A percentile compares a stretch with the other conserved stretches of the same genome.
These are phyloP conservation scores for Nomada flava DNA, from an alignment of 2,888 invertebrate genomes.

Conservation along the genomic window DNA sequence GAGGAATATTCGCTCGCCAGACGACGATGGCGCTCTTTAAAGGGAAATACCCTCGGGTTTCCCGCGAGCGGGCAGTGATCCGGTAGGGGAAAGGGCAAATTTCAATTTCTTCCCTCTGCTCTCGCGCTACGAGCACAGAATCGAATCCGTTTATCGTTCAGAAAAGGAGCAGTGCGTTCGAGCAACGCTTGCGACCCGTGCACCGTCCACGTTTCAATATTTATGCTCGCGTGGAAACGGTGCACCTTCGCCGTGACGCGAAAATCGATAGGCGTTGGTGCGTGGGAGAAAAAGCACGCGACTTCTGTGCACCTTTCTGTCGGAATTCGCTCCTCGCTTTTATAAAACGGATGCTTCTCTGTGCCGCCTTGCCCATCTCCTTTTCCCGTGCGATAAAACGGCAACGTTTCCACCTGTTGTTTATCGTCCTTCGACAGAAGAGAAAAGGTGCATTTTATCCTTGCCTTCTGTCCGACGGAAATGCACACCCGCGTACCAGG, in stretches of 20 bases:
- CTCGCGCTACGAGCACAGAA: neutral
- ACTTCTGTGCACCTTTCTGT: neutral
- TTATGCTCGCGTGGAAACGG: conserved; percentile 49
- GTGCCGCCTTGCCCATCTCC: conserved; percentile 13
- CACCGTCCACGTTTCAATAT: conserved; percentile 36
- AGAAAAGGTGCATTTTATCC: neutral
- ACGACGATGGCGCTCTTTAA: conserved; percentile 13
- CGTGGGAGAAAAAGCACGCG: conserved; percentile 15
- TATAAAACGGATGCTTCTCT: conserved; percentile 6
- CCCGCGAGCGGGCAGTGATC: conserved; percentile 30
- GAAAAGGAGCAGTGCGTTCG: too few species aligned
- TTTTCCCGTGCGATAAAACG: conserved; percentile 19
- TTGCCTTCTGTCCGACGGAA: neutral
- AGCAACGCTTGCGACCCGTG: too few species aligned
- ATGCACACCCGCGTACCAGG: neutral
- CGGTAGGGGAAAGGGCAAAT: conserved; percentile 16
- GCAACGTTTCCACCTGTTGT: conserved; percentile 57
- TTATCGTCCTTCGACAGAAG: conserved; percentile 33
- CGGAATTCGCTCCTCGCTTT: conserved; percentile 40
- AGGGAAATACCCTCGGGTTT: conserved; percentile 8
- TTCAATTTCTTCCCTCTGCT: conserved; percentile 1
- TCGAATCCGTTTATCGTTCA: too few species aligned
- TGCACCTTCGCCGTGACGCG: conserved; percentile 45
- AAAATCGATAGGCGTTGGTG: conserved; percentile 54
- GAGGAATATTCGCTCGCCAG: conserved; percentile 24